Evolutionary conservation across 2,113 vertebrate genomes (phyloP).

Genomic region (Nyctibius bracteatus): DNA sequence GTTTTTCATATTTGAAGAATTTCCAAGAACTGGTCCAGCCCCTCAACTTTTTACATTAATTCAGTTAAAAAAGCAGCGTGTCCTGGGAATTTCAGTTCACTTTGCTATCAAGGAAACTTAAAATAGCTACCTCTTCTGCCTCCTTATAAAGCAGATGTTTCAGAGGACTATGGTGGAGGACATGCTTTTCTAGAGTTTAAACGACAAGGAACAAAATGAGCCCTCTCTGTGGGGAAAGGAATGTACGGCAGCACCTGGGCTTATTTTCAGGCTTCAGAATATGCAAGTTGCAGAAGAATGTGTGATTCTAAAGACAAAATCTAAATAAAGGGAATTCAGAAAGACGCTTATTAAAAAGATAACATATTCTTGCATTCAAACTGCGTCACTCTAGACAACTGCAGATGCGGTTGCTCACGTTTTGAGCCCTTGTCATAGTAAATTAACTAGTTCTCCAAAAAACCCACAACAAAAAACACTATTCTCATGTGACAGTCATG

Average conservation of each 20-base stretch:
- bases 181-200: neutral
- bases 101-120: neutral
- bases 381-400: neutral
- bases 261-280: neutral
- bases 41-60: neutral
- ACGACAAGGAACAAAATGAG: neutral
- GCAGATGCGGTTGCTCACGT: neutral
- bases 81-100: neutral
- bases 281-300: neutral
- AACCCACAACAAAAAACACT: neutral
- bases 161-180: neutral
- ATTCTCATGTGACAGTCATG: neutral
- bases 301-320: neutral
- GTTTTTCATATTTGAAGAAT: neutral
- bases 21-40: neutral
- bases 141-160: neutral
- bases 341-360: neutral
- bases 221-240: neutral
- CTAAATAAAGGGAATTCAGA: neutral
- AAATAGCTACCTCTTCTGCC: neutral
- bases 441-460: neutral
- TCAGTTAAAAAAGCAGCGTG: neutral
- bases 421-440: neutral
- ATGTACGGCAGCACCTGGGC: neutral
- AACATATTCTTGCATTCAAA: neutral